Base-by-base conservation (phyloP, 2,888 invertebrate species). In the Blera fallax region DNA sequence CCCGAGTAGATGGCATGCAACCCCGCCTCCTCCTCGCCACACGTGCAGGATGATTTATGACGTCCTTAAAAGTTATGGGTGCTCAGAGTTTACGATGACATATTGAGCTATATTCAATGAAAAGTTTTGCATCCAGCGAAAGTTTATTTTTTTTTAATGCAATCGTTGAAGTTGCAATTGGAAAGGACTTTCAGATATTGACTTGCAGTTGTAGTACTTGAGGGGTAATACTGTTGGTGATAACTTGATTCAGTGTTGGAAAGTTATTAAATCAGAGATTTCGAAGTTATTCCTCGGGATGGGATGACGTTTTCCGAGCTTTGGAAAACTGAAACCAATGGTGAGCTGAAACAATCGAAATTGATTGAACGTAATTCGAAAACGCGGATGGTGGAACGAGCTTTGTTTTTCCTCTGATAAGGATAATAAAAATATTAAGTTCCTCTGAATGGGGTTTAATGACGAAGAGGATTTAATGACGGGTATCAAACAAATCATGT, bases 101-200 rank as follows among this genome's bases (percentile, higher is more conserved):
- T 72, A 78, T 56, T 70, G 62, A 64, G 37, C 54, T 70, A 11
- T 37, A 43, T 69, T 77, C 40, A 32, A 27, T 62, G 27, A 43
- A 64, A 70, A 70, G 27, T 78, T 72, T 77, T 77, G 21, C 60
- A 69, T 69, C 60, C 54, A 32, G 18, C 48, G 48, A 16, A 60
- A 50, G 58, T 58, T 6, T 3, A 3, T 10, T 18, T 48, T 48
- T 74, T 60, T 6, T 34, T 58, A 37, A 37, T 58, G 34, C 58
- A 58, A 34, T 32, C 18, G 5, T 11, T 16, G 18, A 56, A 32
- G 18, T 10, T 5, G 37, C 5, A 58, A 32, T 7, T 32, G 56
- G 10, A 40, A 43, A 24, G 4, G 29, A 45, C 10, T 16, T 29
- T 27, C 6, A 5, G 43, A 27, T 62, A 43, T 62, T 27, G 27